Evolutionary conservation across 2,797 vertebrate species (phyloP), one percentile per base, ranked within the genome.

Genomic region (Pyrocephalus nanus): DNA sequence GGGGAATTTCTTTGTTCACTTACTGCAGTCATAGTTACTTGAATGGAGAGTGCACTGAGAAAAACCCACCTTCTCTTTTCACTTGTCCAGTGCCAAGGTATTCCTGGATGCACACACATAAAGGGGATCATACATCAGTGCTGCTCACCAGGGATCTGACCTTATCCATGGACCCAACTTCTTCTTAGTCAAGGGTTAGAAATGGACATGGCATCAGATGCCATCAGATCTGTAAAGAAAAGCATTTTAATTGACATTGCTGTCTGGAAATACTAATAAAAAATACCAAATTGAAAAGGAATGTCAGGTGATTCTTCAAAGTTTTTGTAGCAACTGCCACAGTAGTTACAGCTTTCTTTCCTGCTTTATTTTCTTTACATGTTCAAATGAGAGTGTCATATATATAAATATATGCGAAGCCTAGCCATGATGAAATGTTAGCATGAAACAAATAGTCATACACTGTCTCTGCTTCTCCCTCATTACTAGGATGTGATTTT

Each of bases 381-480:
- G 38, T n/a, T 77, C 23, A 57, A 76, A 64, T 38, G 9, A 60
- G 34, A 83, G 23, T 12, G 20, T 22, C 34, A 36, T 25, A 27
- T 74, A 34, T 71, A 85, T 70, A 26, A n/a, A n/a, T n/a, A n/a
- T n/a, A n/a, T n/a, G n/a, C n/a, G n/a, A n/a, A n/a, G n/a, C n/a
- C n/a, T n/a, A n/a, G n/a, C n/a, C n/a, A n/a, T n/a, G n/a, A n/a
- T n/a, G n/a, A n/a, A 73, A 55, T 23, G 71, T 60, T 61, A 51
- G 21, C 48, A 25, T 4, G 55, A 62, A 79, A 73, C 73, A 66
- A 89, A 27, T 3, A 73, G 15, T 13, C 47, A 66, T 32, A 30
- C 0, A 0, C 7, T 29, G 17, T 29, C 27, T 62, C 43, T 73
- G 27, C 36, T 53, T 51, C 45, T 57, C 45, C 25, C 23, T 79